Base-by-base conservation (phyloP, 2,888 invertebrate genomes). In the Ennomos erosarius region DNA sequence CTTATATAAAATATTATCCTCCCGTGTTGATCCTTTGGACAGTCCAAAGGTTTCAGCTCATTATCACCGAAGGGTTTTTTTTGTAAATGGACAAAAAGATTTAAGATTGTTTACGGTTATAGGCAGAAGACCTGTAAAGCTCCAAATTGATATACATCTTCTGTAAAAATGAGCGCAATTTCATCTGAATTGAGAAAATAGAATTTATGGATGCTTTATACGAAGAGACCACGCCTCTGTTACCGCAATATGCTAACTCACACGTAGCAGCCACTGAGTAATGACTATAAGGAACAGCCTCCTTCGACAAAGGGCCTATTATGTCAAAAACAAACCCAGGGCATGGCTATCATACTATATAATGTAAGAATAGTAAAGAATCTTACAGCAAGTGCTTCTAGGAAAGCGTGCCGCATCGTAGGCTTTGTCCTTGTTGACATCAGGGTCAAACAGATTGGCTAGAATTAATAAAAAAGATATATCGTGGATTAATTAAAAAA, bases 271-370 rank as follows among this genome's bases (percentile, higher is more conserved):
- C 59, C 55, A 62, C 71, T 79, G 81, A 82, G 82, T 82, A 83
- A 82, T 82, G 79, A 78, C 75, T 80, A 68, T 77, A 78, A 79
- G 79, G 75, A 81, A 71, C 80, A 75, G 78, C 77, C 81, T 75
- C 71, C 76, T 78, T 81, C 83, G 78, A 84, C 81, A 83, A 82
- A 85, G 82, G 76, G 79, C 80, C 86, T 84, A 86, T 89, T 85
- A 85, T 85, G 87, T 87, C 88, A 87, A 85, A 86, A 88, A 87
- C 88, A 87, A 88, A 82, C 85, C 75, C 80, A 71, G 67, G 54
- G 40, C 45, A 38, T 34, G 34, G 42, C 8, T 46, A 13, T 35
- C 46, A 40, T 55, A 51, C 42, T n/a, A n/a, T n/a, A 11, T 51
- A 26, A 11, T 36, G 8, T 11, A 42, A 51, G 6, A 39, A 10